A percentile compares a stretch with the other conserved stretches of the same genome.
phyloP scores from a whole-genome alignment of 2,888 invertebrate species.

The Pollenia griseotomentosa region DNA sequence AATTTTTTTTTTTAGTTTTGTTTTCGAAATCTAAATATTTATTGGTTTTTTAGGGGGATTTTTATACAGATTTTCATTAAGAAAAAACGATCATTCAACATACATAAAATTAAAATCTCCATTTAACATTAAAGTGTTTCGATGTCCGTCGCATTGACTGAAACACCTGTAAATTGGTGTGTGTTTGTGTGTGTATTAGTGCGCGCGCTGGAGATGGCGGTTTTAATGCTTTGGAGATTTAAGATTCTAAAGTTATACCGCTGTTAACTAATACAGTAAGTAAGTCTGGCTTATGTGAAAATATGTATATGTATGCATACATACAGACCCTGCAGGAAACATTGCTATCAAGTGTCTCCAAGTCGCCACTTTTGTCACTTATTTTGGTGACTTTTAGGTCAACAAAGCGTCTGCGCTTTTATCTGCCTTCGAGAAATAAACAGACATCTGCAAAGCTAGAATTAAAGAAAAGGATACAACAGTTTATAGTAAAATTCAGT shows the following conservation, averaged over 20 bases:
- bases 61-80: conserved; percentile 54
- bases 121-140: conserved; percentile 35
- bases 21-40: conserved; percentile 60
- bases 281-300: conserved; percentile 6
- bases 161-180: conserved; percentile 36
- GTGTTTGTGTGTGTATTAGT: background rate
- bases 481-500: too few relatives aligned
- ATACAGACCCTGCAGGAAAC: background rate
- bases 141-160: background rate
- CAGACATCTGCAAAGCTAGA: too few relatives aligned
- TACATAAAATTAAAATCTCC: conserved; percentile 37
- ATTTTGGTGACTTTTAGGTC: background rate
- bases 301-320: background rate
- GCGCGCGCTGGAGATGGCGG: conserved; percentile 25
- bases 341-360: too few relatives aligned
- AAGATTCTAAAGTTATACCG: conserved; percentile 53
- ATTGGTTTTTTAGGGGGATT: conserved; percentile 23
- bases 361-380: too few relatives aligned
- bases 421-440: too few relatives aligned
- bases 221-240: conserved; percentile 59
- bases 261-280: conserved; percentile 58
- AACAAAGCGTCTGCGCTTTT: background rate
- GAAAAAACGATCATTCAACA: conserved; percentile 48
- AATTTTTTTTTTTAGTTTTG: conserved; percentile 31
- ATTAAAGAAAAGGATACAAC: too few relatives aligned